Percentiles rank a stretch among this genome's conserved stretches.
Conservation (phyloP, 2,113 vertebrate species). For the Stercorarius parasiticus region DNA sequence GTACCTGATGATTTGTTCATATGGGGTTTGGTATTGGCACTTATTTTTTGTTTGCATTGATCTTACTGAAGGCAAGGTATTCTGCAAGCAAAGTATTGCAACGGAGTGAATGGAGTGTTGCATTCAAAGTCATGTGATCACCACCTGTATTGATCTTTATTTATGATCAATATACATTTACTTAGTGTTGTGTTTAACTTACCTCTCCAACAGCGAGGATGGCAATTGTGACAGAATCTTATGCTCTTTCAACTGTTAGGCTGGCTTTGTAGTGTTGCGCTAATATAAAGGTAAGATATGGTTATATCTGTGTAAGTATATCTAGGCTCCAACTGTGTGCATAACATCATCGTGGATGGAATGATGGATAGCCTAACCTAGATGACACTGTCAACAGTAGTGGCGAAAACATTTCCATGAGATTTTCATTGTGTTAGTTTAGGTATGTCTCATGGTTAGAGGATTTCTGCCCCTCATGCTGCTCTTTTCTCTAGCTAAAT, state of each 20-base stretch:
- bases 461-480: not conserved
- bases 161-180: not conserved
- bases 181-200: not conserved
- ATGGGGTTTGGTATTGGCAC: not conserved
- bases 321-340: not conserved
- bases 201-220: not conserved
- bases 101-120: not conserved
- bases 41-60: not conserved
- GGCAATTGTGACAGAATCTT: not conserved
- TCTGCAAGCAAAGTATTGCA: not conserved
- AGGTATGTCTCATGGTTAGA: not conserved
- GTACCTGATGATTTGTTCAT: not conserved
- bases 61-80: not conserved
- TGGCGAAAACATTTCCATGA: not conserved
- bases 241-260: rapidly evolving
- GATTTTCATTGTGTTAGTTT: not conserved
- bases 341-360: not conserved
- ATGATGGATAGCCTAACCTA: not conserved
- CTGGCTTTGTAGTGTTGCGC: not conserved
- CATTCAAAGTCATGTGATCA: not conserved
- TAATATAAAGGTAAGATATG: not conserved
- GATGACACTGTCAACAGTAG: not conserved
- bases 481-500: not conserved
- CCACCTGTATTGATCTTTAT: not conserved
- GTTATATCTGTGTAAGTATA: not conserved